Evolutionary conservation across 2,888 invertebrate genomes (phyloP).

Genomic region (Pharmacophagus antenor): DNA sequence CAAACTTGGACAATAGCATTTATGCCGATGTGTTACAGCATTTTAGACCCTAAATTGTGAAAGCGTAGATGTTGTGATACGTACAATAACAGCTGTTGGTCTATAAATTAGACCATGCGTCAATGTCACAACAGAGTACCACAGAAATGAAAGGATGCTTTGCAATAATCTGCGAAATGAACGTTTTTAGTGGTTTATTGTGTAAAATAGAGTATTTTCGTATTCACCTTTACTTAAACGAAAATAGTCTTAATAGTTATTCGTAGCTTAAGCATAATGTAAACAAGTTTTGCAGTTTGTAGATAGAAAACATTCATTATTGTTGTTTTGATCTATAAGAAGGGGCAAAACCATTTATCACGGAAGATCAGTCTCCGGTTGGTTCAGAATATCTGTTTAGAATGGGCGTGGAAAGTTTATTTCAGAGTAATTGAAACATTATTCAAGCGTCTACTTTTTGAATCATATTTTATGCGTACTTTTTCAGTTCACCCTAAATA

Average conservation of each 20-base stretch:
- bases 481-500: background rate
- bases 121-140: constrained; percentile 60
- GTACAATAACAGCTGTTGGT: constrained; percentile 46
- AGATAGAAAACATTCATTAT: too few relatives aligned
- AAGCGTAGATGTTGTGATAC: constrained; percentile 38
- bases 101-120: constrained; percentile 71
- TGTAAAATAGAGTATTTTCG: background rate
- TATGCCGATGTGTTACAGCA: constrained; percentile 36
- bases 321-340: too few relatives aligned
- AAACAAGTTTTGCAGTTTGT: too few relatives aligned
- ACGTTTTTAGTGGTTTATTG: constrained; percentile 38
- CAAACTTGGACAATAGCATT: constrained; percentile 42
- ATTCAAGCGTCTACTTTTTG: background rate
- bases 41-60: constrained; percentile 44
- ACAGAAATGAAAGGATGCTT: constrained; percentile 54
- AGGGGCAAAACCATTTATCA: background rate
- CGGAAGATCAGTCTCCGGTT: background rate
- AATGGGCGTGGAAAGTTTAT: background rate
- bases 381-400: background rate
- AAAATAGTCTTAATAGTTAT: too few relatives aligned
- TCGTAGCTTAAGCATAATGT: too few relatives aligned
- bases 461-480: background rate
- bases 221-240: too few relatives aligned
- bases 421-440: background rate
- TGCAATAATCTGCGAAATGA: constrained; percentile 72